Evolutionary conservation across 2,888 invertebrate genomes (phyloP), one percentile per base, ranked within the genome.

Genomic region (Cerastoderma edule): DNA sequence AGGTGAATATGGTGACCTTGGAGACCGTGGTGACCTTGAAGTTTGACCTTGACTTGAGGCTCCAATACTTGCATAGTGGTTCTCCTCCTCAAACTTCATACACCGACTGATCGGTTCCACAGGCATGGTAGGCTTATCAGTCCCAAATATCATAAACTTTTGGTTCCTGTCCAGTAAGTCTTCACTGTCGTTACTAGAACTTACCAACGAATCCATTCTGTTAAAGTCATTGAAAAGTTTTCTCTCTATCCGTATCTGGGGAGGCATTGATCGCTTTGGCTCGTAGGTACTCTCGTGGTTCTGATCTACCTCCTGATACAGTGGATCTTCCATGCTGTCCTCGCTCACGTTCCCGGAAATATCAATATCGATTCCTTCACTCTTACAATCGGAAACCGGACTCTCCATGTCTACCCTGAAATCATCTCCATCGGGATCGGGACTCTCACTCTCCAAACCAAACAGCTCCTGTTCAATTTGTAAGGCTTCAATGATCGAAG

Each of bases 171-270:
- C 82, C 22, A 84, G 56, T 78, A 88, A 83, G 68, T 90, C 89
- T 65, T 89, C 87, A 78, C 89, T 89, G 33, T 86, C 89, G 72
- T 86, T 88, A 69, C 89, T 89, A 48, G 90, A 90, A 78, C 90
- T 90, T n/a, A 89, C 83, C 33, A 91, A 75, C 2, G 89, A 90
- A 54, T 89, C 87, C 67, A 88, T 79, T 54, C 86, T 76, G 13
- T 80, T 77, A 13, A 79, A 68, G 30, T 84, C 87, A 24, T 83
- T 85, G 70, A 90, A 90, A 30, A 89, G 86, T 72, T 91, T 91
- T 35, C 92, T 84, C 73, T 92, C 92, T 24, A 92, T 92, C 48
- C 88, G 85, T 30, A 92, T 87, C 75, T 89, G 88, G 27, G 91
- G 91, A 5, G 90, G 91, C 24, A 77, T 66, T 32, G 65, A 33